These are phyloP conservation scores for Potamilus streckersoni DNA, from an alignment of 1,140 invertebrate genomes.

Conservation along the genomic window DNA sequence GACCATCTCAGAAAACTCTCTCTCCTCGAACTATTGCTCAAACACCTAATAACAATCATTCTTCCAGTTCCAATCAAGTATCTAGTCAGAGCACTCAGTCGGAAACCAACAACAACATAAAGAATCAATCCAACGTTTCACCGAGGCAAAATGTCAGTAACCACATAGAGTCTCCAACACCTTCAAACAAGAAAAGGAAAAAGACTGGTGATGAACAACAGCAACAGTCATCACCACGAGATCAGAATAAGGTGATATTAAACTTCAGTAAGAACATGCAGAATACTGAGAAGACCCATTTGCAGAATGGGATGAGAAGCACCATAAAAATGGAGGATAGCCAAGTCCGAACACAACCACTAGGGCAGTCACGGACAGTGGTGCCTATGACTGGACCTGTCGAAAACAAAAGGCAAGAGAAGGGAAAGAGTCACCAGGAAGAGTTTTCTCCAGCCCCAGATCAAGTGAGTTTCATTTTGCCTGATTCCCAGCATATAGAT, in stretches of 20 bases:
- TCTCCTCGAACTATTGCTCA: too few species aligned
- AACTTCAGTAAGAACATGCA: constrained; percentile 1
- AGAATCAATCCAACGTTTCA: constrained; percentile 29
- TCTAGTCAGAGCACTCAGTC: too few species aligned
- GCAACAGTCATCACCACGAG: constrained; percentile 8
- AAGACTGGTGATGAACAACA: constrained; percentile 3
- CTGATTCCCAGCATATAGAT: too few species aligned
- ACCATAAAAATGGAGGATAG: constrained; percentile 8
- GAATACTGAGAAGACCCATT: neutral
- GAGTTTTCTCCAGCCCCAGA: constrained; percentile 23
- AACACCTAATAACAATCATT: too few species aligned
- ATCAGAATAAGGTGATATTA: neutral
- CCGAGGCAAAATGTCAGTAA: neutral
- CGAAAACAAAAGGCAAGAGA: constrained; percentile 5
- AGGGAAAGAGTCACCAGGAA: neutral
- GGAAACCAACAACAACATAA: constrained; percentile 45
- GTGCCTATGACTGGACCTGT: neutral
- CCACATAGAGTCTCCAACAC: neutral
- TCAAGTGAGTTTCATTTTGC: constrained; percentile 12
- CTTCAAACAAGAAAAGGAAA: constrained; percentile 6
- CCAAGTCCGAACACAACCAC: constrained; percentile 16
- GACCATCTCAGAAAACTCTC: neutral
- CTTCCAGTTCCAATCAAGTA: too few species aligned
- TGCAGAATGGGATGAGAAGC: constrained; percentile 15
- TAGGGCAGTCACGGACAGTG: constrained; percentile 19